phyloP scores from a whole-genome alignment of 2,888 invertebrate species.

The Rhagonycha fulva region DNA sequence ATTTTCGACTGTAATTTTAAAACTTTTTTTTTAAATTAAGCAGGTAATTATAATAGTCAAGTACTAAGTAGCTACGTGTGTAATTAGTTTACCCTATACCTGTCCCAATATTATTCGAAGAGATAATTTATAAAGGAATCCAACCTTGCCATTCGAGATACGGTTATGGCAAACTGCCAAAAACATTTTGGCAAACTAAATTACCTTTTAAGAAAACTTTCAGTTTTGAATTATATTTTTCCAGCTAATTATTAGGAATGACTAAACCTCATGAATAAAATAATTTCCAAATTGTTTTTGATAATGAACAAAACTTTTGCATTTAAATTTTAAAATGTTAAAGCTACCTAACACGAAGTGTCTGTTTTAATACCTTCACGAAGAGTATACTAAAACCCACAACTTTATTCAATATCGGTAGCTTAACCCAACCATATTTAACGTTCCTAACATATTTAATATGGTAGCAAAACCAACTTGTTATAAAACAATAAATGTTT shows the following conservation, averaged over 20 bases:
- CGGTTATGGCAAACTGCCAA: conserved; percentile 20
- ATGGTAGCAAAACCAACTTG: conserved; percentile 7
- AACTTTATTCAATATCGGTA: conserved; percentile 4
- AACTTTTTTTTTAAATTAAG: background rate
- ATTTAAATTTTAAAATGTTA: conserved; percentile 1
- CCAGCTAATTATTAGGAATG: background rate
- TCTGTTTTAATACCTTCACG: conserved; percentile 4
- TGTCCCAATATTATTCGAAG: conserved; percentile 14
- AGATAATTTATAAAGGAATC: conserved; percentile 25
- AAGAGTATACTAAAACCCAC: conserved; percentile 1
- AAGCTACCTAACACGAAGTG: background rate
- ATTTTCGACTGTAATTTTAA: background rate
- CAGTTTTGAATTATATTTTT: background rate
- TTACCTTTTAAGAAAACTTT: conserved; percentile 1
- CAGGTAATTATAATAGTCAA: background rate
- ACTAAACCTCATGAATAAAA: background rate
- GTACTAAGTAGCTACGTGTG: conserved; percentile 1
- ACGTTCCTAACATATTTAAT: conserved; percentile 4
- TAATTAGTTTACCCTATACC: conserved; percentile 20
- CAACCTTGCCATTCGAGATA: conserved; percentile 23
- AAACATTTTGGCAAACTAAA: conserved; percentile 16
- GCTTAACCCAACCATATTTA: conserved; percentile 8
- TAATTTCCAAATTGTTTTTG: background rate
- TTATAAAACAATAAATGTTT: conserved; percentile 22
- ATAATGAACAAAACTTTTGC: background rate